These are phyloP conservation scores for Drosophila kikkawai DNA, from an alignment of 1,140 invertebrate genomes.

Conservation along the genomic window DNA sequence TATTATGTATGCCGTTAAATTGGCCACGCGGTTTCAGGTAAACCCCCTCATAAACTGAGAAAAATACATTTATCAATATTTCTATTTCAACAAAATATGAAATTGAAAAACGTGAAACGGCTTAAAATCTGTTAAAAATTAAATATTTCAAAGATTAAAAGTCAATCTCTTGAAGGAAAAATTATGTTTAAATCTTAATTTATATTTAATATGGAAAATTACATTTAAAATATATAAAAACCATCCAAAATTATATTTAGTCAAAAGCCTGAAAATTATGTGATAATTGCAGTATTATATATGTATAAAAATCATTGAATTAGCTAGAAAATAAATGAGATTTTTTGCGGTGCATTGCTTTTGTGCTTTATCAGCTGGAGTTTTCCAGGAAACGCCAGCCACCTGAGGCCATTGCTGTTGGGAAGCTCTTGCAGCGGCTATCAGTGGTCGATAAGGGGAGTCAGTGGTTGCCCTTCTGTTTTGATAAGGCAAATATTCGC, in stretches of 20 bases:
- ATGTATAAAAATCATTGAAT: not conserved
- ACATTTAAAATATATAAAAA: not conserved
- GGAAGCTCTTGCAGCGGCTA: constrained; percentile 18
- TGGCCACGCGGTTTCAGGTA: constrained; percentile 31
- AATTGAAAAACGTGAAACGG: no score
- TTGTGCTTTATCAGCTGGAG: constrained; percentile 67
- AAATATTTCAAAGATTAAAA: not conserved
- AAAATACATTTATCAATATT: not conserved
- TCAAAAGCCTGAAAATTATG: not conserved
- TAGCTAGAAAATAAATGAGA: no score
- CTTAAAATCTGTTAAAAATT: not conserved
- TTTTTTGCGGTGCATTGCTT: constrained; percentile 10
- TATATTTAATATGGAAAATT: not conserved
- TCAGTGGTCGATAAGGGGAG: constrained; percentile 41
- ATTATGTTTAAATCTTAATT: not conserved
- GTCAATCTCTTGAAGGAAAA: no score
- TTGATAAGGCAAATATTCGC: constrained; percentile 38
- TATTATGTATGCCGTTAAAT: constrained; percentile 60
- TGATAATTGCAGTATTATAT: not conserved
- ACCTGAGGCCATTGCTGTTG: constrained; percentile 63
- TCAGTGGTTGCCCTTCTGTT: constrained; percentile 13
- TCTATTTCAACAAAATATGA: accelerated
- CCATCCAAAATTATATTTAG: not conserved
- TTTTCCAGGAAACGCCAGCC: constrained; percentile 69
- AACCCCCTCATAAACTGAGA: not conserved